These are phyloP conservation scores for Petrocephalus schoutedeni DNA, from an alignment of 2,797 vertebrate genomes.

Conservation along the genomic window DNA sequence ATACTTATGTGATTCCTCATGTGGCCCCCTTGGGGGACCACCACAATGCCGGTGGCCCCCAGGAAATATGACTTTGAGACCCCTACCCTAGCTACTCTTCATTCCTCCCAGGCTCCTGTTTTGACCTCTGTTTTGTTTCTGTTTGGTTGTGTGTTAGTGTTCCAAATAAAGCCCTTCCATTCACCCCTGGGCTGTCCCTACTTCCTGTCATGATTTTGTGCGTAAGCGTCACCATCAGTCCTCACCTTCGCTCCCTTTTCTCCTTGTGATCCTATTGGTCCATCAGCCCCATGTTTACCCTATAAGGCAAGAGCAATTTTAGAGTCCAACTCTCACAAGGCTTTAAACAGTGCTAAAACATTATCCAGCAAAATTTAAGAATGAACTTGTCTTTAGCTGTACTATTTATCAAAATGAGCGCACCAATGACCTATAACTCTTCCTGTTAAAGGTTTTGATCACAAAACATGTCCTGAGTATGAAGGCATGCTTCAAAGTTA, in stretches of 20 bases:
- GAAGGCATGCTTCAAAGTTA: not conserved
- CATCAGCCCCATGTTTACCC: slow-evolving; percentile 58
- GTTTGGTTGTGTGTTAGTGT: not conserved
- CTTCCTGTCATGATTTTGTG: not conserved
- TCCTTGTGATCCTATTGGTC: slow-evolving; percentile 59
- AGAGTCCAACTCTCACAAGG: not conserved
- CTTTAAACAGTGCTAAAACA: not conserved
- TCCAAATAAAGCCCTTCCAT: not conserved
- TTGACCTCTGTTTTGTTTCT: not conserved
- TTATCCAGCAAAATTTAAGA: not conserved
- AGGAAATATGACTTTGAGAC: too few species aligned
- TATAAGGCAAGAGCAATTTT: slow-evolving; percentile 31
- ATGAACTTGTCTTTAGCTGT: not conserved
- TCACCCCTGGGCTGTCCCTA: not conserved
- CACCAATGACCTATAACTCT: not conserved
- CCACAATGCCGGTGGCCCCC: too few species aligned
- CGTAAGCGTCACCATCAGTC: not conserved
- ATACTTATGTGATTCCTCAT: too few species aligned
- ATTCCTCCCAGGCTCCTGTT: not conserved
- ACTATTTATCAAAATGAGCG: not conserved
- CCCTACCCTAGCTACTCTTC: not conserved
- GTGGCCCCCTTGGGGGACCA: too few species aligned
- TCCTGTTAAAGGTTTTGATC: not conserved
- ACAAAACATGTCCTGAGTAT: not conserved
- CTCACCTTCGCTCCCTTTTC: slow-evolving; percentile 72